These are phyloP conservation scores for Perodicticus potto DNA, from an alignment of 2,797 vertebrate genomes.

Conservation along the genomic window DNA sequence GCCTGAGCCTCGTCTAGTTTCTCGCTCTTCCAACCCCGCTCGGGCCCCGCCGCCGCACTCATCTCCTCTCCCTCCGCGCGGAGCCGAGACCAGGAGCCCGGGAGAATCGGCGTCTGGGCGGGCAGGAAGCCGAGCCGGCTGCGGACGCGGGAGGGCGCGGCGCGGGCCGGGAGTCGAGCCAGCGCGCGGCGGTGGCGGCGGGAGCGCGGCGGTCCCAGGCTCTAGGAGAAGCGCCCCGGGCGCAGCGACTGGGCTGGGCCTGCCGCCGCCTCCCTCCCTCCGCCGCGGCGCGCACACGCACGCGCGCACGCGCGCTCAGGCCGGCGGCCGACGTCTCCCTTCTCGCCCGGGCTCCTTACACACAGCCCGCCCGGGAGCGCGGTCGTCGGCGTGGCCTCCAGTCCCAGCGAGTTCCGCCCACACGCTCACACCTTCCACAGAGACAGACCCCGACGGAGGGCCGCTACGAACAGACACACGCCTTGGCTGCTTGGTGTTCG, in stretches of 20 bases:
- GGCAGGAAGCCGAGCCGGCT: neutral
- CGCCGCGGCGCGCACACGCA: conserved; percentile 56
- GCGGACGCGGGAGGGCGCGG: conserved; percentile 47
- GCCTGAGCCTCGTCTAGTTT: conserved; percentile 99
- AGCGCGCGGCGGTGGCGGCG: neutral
- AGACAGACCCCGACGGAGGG: neutral
- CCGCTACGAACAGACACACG: neutral
- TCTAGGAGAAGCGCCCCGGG: conserved; percentile 64
- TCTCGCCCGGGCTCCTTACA: neutral
- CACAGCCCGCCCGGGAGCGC: neutral
- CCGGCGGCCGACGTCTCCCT: neutral
- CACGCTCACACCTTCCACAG: neutral
- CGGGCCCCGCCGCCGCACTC: conserved; percentile 87
- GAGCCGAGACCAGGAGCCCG: conserved; percentile 53
- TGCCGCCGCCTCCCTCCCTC: conserved; percentile 28
- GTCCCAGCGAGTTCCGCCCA: accelerated
- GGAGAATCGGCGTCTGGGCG: conserved; percentile 45
- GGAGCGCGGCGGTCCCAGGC: conserved; percentile 64
- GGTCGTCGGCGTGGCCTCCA: neutral
- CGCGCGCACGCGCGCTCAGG: neutral
- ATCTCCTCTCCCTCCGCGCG: conserved; percentile 83
- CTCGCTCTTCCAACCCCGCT: conserved; percentile 94
- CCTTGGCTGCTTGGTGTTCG: neutral
- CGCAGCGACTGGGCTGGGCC: conserved; percentile 77
- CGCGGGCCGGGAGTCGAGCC: neutral